These are phyloP conservation scores for Caenorhabditis doughertyi DNA, from an alignment of 2,888 invertebrate species.

Conservation along the genomic window DNA sequence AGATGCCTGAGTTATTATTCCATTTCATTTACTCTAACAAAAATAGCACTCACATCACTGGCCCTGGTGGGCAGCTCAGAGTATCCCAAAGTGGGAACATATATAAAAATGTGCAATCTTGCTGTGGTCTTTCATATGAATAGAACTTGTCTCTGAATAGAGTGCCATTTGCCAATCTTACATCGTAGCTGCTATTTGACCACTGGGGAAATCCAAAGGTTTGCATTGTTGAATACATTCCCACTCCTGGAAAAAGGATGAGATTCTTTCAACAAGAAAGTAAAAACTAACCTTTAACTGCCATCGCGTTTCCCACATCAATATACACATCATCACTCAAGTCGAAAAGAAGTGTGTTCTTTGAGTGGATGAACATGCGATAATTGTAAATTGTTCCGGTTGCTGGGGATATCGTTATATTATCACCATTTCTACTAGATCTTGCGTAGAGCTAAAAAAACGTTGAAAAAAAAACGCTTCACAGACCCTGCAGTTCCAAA, in stretches of 20 bases:
- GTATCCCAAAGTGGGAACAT: slow-evolving; percentile 53
- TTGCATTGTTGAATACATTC: slow-evolving; percentile 51
- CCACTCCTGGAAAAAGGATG: slow-evolving; percentile 15
- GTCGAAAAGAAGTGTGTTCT: slow-evolving; percentile 39
- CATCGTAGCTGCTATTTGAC: slow-evolving; percentile 34
- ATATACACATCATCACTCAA: slow-evolving; percentile 56
- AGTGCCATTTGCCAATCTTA: slow-evolving; percentile 14
- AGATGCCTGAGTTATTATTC: too few species aligned
- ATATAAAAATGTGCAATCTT: slow-evolving; percentile 52
- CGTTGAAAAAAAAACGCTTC: too few species aligned
- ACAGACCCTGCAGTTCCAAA: too few species aligned
- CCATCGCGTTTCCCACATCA: slow-evolving; percentile 62
- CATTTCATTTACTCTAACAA: too few species aligned
- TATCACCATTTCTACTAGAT: neutral
- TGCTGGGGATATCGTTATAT: neutral
- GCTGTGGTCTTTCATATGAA: slow-evolving; percentile 31
- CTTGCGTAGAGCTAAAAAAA: slow-evolving; percentile 29
- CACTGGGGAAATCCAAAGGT: slow-evolving; percentile 45
- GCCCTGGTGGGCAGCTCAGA: slow-evolving; percentile 51
- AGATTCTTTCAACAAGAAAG: neutral
- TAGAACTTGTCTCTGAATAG: slow-evolving; percentile 29
- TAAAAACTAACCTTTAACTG: slow-evolving; percentile 21
- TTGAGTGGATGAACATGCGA: slow-evolving; percentile 42
- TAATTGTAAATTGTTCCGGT: slow-evolving; percentile 34
- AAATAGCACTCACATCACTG: slow-evolving; percentile 56